phyloP scores from a whole-genome alignment of 37 sponge, comb jelly and placozoan species.

The Ephydatia muelleri region DNA sequence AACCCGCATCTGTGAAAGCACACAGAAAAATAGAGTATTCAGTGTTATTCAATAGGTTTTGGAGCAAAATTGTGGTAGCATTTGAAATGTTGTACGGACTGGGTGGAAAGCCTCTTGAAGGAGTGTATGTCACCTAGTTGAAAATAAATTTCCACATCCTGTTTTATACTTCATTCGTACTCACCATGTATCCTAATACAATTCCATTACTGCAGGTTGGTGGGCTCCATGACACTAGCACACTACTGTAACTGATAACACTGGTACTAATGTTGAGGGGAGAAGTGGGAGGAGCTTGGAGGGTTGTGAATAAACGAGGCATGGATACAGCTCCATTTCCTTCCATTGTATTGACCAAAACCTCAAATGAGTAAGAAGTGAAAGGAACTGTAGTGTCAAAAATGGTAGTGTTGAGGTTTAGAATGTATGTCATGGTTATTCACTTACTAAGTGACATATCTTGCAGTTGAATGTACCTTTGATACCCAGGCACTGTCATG shows the following conservation, averaged over 20 bases:
- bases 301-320: background rate
- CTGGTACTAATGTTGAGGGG: background rate
- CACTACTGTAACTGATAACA: background rate
- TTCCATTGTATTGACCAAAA: background rate
- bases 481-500: background rate
- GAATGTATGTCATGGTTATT: background rate
- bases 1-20: background rate
- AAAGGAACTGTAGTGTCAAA: background rate
- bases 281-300: background rate
- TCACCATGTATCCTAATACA: background rate
- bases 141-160: background rate
- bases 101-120: background rate
- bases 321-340: background rate
- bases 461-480: background rate
- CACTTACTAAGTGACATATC: background rate
- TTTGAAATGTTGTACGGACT: background rate
- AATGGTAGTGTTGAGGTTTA: background rate
- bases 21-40: background rate
- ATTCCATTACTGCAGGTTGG: background rate
- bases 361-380: background rate
- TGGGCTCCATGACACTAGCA: background rate
- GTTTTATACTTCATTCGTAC: background rate
- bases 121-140: background rate
- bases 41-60: background rate
- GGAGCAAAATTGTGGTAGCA: background rate